Evolutionary conservation across 1,140 invertebrate species (phyloP).

Genomic region (Drosophila biarmipes): DNA sequence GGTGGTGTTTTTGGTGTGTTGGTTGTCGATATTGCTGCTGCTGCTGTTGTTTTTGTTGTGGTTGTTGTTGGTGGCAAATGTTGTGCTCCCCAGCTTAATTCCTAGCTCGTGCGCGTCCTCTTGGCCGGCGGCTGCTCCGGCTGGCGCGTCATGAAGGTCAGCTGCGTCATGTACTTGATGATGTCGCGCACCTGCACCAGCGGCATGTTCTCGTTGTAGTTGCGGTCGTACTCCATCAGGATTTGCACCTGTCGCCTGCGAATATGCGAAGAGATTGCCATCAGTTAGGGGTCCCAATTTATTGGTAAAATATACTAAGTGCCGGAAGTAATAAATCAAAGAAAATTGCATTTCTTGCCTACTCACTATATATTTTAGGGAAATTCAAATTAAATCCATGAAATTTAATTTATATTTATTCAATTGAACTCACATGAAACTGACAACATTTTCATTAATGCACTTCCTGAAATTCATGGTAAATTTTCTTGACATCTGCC

Average conservation of each 20-base stretch:
- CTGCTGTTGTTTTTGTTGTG: constrained; percentile 23
- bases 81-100: constrained; percentile 84
- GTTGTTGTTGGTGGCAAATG: constrained; percentile 64
- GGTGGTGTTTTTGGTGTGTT: constrained; percentile 14
- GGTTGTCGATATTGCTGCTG: constrained; percentile 26
- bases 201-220: constrained; percentile 87
- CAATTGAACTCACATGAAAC: background rate
- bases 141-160: constrained; percentile 90
- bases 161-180: constrained; percentile 93
- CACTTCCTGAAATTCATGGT: background rate
- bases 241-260: constrained; percentile 90
- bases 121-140: constrained; percentile 81
- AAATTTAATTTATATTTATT: background rate
- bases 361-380: too few relatives aligned
- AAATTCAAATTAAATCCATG: background rate
- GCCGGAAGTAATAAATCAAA: background rate
- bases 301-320: background rate
- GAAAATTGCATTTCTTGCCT: background rate
- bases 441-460: background rate
- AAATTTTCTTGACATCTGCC: background rate
- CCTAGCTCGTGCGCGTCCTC: constrained; percentile 84
- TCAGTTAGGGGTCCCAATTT: background rate
- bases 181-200: constrained; percentile 92
- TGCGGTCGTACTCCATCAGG: constrained; percentile 90
- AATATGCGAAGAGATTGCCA: background rate